These are phyloP conservation scores for Paracentrotus lividus DNA, from an alignment of 53 echinoderm and acorn worm genomes.

Conservation along the genomic window DNA sequence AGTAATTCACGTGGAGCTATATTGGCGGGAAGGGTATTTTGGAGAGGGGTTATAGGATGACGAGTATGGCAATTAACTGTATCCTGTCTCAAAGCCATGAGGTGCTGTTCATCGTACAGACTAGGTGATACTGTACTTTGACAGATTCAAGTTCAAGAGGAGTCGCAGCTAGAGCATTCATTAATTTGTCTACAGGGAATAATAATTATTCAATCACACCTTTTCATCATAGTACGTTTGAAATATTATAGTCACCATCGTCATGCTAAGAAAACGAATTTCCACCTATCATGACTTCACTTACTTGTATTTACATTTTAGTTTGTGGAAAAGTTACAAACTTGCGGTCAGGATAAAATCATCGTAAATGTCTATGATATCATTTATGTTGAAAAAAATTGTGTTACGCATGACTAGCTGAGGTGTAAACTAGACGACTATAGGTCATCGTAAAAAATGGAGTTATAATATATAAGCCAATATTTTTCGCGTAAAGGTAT, in stretches of 20 bases:
- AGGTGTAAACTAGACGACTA: too few relatives aligned
- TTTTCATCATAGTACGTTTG: background rate
- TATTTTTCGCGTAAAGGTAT: too few relatives aligned
- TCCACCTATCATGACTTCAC: too few relatives aligned
- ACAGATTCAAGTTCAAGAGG: constrained; percentile 29
- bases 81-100: constrained; percentile 31
- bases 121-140: background rate
- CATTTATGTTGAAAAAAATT: too few relatives aligned
- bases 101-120: constrained; percentile 20
- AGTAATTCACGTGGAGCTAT: background rate
- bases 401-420: too few relatives aligned
- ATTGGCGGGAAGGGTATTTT: background rate
- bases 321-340: too few relatives aligned
- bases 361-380: too few relatives aligned
- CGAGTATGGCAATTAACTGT: constrained; percentile 34
- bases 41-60: constrained; percentile 16
- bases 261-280: too few relatives aligned
- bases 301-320: too few relatives aligned
- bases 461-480: too few relatives aligned
- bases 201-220: background rate
- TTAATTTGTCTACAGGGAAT: background rate
- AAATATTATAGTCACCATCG: background rate
- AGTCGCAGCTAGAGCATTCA: background rate
- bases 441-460: too few relatives aligned
- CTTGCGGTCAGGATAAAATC: too few relatives aligned